Evolutionary conservation across 2,113 vertebrate genomes (phyloP), one percentile per base, ranked within the genome.

Genomic region (Climacteris rufus): DNA sequence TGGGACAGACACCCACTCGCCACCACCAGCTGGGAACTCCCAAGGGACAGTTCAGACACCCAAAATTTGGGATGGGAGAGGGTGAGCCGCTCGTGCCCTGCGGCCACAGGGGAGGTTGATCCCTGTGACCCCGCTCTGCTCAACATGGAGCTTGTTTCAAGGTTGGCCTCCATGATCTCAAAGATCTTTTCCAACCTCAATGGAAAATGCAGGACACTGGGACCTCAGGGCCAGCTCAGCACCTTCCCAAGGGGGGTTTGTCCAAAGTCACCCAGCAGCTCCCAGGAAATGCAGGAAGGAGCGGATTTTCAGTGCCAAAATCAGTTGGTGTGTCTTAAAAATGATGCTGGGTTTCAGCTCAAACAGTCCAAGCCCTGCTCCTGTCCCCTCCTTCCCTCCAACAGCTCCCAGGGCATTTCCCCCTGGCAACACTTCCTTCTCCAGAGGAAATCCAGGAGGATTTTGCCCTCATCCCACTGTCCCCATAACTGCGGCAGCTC

Each of bases 391-490:
- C 24, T 54, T 42, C 56, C 28, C 52, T 28, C 3, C 2, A 17
- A n/a, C 39, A 39, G 19, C 28, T 50, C 44, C 59, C 53, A n/a
- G 59, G 90, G 8, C 45, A 1, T 44, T 75, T 39, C 82, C 25
- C 45, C 23, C 53, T 15, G 28, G 25, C 53, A 79, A 3, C 8
- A 3, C 9, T 15, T n/a, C 15, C 30, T 50, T 39, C 30, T 39
- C 10, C 39, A 49, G 30, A 54, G n/a, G 33, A 86, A 89, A 9
- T 10, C 61, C 31, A 5, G 35, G n/a, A 21, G 17, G 25, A 25
- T 13, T 50, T 47, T n/a, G 10, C 40, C 61, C 15, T 49, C 5
- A 0, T 30, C 15, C 44, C 10, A 0, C 11, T 13, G 31, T 82
- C 54, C 59, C 53, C 53, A 7, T 1, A 24, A 14, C 23, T 5